Evolutionary conservation across 2,113 vertebrate genomes (phyloP), one percentile per base, ranked within the genome.

Genomic region (Anoura caudifer): DNA sequence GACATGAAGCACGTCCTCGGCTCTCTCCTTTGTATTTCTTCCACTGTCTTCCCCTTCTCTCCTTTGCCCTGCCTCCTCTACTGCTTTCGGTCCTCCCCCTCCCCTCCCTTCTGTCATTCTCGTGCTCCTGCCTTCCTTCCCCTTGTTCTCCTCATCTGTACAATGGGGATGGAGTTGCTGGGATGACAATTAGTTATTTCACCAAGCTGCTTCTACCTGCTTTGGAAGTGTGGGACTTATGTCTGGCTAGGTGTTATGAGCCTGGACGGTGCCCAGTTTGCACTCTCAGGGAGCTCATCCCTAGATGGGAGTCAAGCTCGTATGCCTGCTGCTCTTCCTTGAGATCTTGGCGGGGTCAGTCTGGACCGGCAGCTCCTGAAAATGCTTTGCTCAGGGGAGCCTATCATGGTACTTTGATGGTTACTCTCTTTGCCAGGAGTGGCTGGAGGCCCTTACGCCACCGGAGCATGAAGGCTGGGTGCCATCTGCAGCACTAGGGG

Each of bases 1-100:
- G 6, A 6, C 59, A 12, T 8, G 3, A 20, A 20, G 11, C 47
- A 2, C 9, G 17, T 28, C 24, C 52, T 36, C 33, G 16, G 0
- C 12, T 22, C 4, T 52, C 45, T 41, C 11, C 10, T 81, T 50
- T 19, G 15, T 20, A 2, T 69, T 72, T 50, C 50, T 80, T 56
- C 41, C 52, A 8, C 33, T 72, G n/a, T 47, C 12, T 8, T 73
- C 69, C 50, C 26, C 11, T 56, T 11, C 10, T 45, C 24, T 67
- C 41, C 38, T 36, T 47, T 43, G 50, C 24, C 13, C 0, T 24
- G 2, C 45, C 54, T 43, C 36, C 45, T 59, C 41, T 33, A 0
- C 14, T 14, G 15, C 26, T 52, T 76, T 6, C 11, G 33, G 47
- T 45, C 65, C 41, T 47, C 70, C 47, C 31, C 50, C 47, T 79